Conservation (phyloP, 2,113 vertebrate genomes). For the Malurus cyaneus region DNA sequence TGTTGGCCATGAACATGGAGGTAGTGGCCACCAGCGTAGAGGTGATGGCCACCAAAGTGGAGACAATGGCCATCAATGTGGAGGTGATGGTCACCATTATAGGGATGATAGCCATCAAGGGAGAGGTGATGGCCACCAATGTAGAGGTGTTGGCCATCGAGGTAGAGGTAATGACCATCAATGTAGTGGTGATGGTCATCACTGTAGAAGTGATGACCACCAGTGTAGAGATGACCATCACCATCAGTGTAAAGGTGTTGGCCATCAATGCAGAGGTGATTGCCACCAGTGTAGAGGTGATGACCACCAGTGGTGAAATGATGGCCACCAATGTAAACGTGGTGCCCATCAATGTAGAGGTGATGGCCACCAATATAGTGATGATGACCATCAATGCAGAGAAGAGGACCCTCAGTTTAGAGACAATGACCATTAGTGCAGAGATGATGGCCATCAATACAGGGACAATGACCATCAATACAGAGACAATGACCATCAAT, state of each 20-base stretch:
- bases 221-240: rapidly evolving
- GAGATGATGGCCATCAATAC: rapidly evolving
- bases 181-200: rapidly evolving
- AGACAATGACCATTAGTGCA: no score
- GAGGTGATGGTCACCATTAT: neutral
- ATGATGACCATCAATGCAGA: no score
- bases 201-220: rapidly evolving
- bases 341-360: neutral
- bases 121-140: rapidly evolving
- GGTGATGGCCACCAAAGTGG: rapidly evolving
- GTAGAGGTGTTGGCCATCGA: no score
- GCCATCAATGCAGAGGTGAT: rapidly evolving
- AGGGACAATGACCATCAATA: neutral
- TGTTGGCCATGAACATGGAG: rapidly evolving
- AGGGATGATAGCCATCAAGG: neutral
- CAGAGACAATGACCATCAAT: neutral
- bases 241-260: rapidly evolving
- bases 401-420: no score
- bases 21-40: rapidly evolving
- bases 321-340: neutral
- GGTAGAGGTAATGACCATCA: rapidly evolving
- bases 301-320: rapidly evolving
- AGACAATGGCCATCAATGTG: rapidly evolving
- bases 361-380: neutral
- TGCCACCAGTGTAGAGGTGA: rapidly evolving